Evolutionary conservation across 30 jellyfish, hydroid and myxozoan species (phyloP).

Genomic region (Aurelia aurita complex sp. Pacific): DNA sequence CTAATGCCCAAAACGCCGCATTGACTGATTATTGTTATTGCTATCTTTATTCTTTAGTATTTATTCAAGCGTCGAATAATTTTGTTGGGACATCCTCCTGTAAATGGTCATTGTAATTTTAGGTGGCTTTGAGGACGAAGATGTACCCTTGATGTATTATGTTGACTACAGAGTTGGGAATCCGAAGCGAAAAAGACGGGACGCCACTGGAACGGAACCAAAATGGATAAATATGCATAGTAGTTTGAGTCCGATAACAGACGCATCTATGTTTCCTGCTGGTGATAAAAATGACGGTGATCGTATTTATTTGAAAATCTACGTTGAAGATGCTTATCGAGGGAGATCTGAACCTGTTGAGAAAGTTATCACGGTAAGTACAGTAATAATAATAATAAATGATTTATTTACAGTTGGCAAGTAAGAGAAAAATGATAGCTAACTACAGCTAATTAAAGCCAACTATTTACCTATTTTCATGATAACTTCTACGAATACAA

Average conservation of each 20-base stretch:
- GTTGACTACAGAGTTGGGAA: slow-evolving; percentile 25
- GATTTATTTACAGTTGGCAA: too few relatives aligned
- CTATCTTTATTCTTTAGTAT: too few relatives aligned
- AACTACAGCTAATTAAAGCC: too few relatives aligned
- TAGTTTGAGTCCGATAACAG: slow-evolving; percentile 33
- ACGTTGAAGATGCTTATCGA: slow-evolving; percentile 44
- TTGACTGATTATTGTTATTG: too few relatives aligned
- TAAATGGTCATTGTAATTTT: not conserved
- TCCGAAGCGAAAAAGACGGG: not conserved
- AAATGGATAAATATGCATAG: slow-evolving; percentile 34
- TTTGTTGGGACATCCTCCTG: too few relatives aligned
- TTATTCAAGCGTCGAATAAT: too few relatives aligned
- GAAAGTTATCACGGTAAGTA: slow-evolving; percentile 19
- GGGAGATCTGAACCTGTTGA: slow-evolving; percentile 14
- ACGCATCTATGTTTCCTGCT: slow-evolving; percentile 37
- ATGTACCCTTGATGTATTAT: slow-evolving; percentile 40
- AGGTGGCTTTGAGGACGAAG: slow-evolving; percentile 63
- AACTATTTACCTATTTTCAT: too few relatives aligned
- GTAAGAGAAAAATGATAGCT: too few relatives aligned
- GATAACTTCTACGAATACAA: too few relatives aligned
- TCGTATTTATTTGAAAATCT: slow-evolving; percentile 19
- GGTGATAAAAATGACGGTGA: slow-evolving; percentile 12
- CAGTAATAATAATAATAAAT: too few relatives aligned
- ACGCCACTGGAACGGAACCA: not conserved
- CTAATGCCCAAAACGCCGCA: too few relatives aligned